Evolutionary conservation across 2,888 invertebrate species (phyloP).

Genomic region (Mesorhabditis spiculigera): DNA sequence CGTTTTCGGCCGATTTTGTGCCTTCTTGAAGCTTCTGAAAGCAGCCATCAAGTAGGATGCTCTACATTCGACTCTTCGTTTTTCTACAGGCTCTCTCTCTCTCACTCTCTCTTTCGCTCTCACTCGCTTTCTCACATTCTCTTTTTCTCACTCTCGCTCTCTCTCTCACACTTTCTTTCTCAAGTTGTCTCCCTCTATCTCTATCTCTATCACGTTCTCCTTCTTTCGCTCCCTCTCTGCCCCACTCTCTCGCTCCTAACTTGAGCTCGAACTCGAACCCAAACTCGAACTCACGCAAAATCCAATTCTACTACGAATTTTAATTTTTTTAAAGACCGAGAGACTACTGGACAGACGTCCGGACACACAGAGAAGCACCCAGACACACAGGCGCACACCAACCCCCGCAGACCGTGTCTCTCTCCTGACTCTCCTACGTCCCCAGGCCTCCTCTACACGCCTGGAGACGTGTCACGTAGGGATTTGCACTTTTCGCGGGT

Average conservation of each 20-base stretch:
- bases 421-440: background rate
- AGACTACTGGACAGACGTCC: too few relatives aligned
- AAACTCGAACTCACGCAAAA: background rate
- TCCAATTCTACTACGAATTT: background rate
- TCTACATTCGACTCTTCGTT: too few relatives aligned
- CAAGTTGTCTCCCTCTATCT: background rate
- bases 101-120: too few relatives aligned
- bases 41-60: too few relatives aligned
- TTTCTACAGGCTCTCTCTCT: too few relatives aligned
- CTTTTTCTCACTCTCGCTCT: background rate
- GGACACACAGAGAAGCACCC: too few relatives aligned
- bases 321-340: background rate
- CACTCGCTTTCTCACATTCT: background rate
- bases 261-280: slow-evolving; percentile 14
- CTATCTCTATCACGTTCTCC: background rate
- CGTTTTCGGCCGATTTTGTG: too few relatives aligned
- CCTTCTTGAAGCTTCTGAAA: too few relatives aligned
- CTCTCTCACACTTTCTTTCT: background rate
- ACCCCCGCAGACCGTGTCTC: background rate
- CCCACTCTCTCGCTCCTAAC: slow-evolving; percentile 10
- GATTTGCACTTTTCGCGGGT: too few relatives aligned
- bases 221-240: background rate
- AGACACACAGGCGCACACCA: too few relatives aligned
- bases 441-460: too few relatives aligned
- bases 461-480: too few relatives aligned